Base-by-base conservation (phyloP, 1,140 invertebrate genomes). In the Diprion similis region DNA sequence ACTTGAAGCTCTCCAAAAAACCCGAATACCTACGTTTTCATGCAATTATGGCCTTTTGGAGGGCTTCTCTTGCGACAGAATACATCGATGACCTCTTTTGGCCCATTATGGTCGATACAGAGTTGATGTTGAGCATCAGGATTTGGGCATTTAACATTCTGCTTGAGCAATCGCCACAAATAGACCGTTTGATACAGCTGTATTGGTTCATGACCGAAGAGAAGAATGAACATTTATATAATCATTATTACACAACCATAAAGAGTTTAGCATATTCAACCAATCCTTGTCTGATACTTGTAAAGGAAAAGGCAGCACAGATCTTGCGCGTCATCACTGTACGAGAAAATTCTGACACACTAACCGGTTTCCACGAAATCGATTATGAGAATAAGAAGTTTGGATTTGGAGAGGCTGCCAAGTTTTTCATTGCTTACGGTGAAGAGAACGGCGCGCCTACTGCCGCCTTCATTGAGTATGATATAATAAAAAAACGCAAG, bases 11-110 rank as follows among this genome's bases (percentile, higher is more conserved):
- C 17, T 75, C 80, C 0, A 75, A 82, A 0, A 70, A 78, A 8
- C 81, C 80, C 6, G 4, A 82, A 24, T 77, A 82, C 46, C 78
- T 88, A 73, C 83, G 87, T 65, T 71, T 79, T 0, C 70, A 83
- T 66, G 84, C 86, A 46, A 83, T 88, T 46, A 82, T 77, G 76
- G 81, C 78, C 8, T 72, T 86, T 8, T 72, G 76, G 45, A 74
- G 80, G 10, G 76, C 82, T 9, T 66, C 51, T 11, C 71, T 76
- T 15, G 59, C 82, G 69, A 73, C 76, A n/a, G 77, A 81, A 59
- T 64, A 71, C 15, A 46, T 78, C 10, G 77, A 75, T 66, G 73
- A 79, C 69, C 68, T 80, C n/a, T 81, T 78, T 66, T 83, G 82
- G 84, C 83, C 81, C 15, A 76, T 83, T n/a, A 73, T 83, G 24